A percentile compares a stretch with the other conserved stretches of the same genome.
phyloP scores from a whole-genome alignment of 2,113 vertebrate species.

The Rhinogobius similis region DNA sequence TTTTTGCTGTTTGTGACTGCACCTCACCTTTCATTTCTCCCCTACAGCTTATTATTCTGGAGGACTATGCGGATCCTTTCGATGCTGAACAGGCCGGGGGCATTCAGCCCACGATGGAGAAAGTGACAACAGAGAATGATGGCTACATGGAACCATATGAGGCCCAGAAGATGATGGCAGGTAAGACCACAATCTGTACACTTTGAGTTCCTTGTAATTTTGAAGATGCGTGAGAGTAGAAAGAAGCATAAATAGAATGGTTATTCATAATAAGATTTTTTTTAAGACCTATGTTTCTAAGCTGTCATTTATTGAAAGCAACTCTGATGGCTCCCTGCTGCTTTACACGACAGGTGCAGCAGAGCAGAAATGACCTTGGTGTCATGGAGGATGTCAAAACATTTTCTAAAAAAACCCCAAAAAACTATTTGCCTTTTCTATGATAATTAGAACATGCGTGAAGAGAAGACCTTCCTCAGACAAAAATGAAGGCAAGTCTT shows the following conservation, averaged over 20 bases:
- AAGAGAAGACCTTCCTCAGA: slow-evolving; percentile 12
- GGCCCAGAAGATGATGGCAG: slow-evolving; percentile 98
- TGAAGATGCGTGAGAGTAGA: no score
- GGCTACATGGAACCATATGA: slow-evolving; percentile 99
- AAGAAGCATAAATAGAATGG: no score
- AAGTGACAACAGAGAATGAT: slow-evolving; percentile 87
- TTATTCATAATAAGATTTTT: slow-evolving; percentile 38
- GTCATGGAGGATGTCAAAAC: slow-evolving; percentile 38
- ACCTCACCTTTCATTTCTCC: slow-evolving; percentile 21
- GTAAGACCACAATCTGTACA: slow-evolving; percentile 64
- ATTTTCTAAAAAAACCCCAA: slow-evolving; percentile 27
- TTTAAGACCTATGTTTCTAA: slow-evolving; percentile 41
- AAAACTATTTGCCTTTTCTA: not conserved
- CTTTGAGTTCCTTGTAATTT: not conserved
- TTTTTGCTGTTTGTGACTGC: slow-evolving; percentile 16
- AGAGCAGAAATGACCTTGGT: slow-evolving; percentile 40
- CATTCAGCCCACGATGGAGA: slow-evolving; percentile 78
- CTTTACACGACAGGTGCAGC: slow-evolving; percentile 57
- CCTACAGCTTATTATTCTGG: slow-evolving; percentile 87
- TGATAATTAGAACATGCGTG: slow-evolving; percentile 18
- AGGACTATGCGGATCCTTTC: slow-evolving; percentile 97
- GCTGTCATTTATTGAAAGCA: slow-evolving; percentile 36
- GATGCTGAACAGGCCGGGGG: slow-evolving; percentile 86
- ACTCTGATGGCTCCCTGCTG: slow-evolving; percentile 18
- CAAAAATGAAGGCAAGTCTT: not conserved